Percentiles rank a stretch among this genome's conserved stretches.
These are phyloP conservation scores for Stichodactyla mertensii DNA, from an alignment of 64 coral and sea anemone species.

Conservation along the genomic window DNA sequence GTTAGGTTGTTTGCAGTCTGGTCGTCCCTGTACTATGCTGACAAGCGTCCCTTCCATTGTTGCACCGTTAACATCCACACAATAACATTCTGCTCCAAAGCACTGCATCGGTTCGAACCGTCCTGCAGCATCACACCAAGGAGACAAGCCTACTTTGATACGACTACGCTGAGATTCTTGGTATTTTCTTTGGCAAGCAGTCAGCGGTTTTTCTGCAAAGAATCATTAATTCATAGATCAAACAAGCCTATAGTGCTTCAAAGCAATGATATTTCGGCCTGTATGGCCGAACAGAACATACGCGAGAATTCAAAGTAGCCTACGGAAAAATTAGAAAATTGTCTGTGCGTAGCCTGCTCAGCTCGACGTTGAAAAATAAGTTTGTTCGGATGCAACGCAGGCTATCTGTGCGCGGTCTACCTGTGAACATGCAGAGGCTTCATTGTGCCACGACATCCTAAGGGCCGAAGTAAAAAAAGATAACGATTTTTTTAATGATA, in stretches of 20 bases:
- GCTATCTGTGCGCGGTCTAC: too few relatives aligned
- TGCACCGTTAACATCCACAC: slow-evolving; percentile 67
- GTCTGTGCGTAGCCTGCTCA: too few relatives aligned
- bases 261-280: too few relatives aligned
- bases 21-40: slow-evolving; percentile 37
- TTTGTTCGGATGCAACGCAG: too few relatives aligned
- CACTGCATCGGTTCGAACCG: slow-evolving; percentile 64
- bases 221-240: background rate
- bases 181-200: slow-evolving; percentile 51
- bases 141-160: slow-evolving; percentile 38
- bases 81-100: slow-evolving; percentile 71
- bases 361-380: too few relatives aligned
- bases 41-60: slow-evolving; percentile 54
- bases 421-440: too few relatives aligned
- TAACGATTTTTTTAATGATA: too few relatives aligned
- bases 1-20: slow-evolving; percentile 40
- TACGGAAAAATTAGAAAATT: too few relatives aligned
- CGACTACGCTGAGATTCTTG: slow-evolving; percentile 46
- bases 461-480: too few relatives aligned
- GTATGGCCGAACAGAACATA: too few relatives aligned
- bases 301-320: too few relatives aligned
- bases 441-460: too few relatives aligned
- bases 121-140: slow-evolving; percentile 54
- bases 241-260: background rate
- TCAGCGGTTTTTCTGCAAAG: slow-evolving; percentile 32